Base-by-base conservation (phyloP, 2,797 vertebrate species). In the Lagorchestes hirsutus region DNA sequence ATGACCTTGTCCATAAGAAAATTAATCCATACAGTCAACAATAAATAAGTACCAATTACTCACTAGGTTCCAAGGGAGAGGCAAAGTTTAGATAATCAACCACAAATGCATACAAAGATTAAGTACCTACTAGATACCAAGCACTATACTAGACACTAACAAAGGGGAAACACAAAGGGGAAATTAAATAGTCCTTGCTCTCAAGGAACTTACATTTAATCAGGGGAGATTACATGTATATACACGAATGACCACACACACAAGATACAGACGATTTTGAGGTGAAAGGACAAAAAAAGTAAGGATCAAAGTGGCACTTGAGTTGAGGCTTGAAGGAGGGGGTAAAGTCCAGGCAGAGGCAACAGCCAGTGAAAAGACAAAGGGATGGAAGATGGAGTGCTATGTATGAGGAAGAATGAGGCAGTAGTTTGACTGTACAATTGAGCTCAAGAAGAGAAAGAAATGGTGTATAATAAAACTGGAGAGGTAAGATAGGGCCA, bases 1-100 rank as follows among this genome's bases (percentile, higher is more conserved):
- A 55, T 34, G 46, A 95, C 90, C 94, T 1, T 3, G 54, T 90
- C 55, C 93, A 57, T 95, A 50, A 93, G 55, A 94, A 13, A 94
- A 92, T 57, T 96, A 91, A 91, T 82, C 18, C n/a, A 24, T 82
- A 46, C 31, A 82, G 9, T 82, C n/a, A 82, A 40, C 16, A 24
- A 22, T 82, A 46, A 82, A 24, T 82, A 82, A 82, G n/a, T 40
- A 40, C n/a, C 34, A 82, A 3, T 46, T 46, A 82, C 24, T 40
- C 40, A 22, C n/a, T 40, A 24, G n/a, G 67, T 18, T 74, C 8
- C 67, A 40, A 8, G n/a, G 6, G 67, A 46, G 67, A 82, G 24
- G 16, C 67, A 46, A 40, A 82, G 67, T 22, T 82, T 46, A 22
- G n/a, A 74, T 40, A 46, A 82, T 40, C 67, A 82, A 40, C 40